Evolutionary conservation across 2,888 invertebrate species (phyloP), one percentile per base, ranked within the genome.

Genomic region (Aethes cnicana): DNA sequence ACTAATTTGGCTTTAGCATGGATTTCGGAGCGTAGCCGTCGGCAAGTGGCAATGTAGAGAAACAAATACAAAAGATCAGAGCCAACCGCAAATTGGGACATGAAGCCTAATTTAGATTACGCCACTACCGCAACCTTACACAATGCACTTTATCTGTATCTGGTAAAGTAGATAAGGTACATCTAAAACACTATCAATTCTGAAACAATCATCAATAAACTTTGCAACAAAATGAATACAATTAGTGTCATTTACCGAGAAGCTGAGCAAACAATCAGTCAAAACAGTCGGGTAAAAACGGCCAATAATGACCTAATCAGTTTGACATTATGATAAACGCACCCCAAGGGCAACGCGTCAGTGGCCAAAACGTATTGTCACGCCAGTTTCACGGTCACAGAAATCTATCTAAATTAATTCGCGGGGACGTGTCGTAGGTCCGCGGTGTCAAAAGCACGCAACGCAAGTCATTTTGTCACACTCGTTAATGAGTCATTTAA

Each of bases 101-200:
- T 23, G 21, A 35, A 36, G 37, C 25, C 30, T 52, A 47, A 50
- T 41, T 68, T 68, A 53, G 57, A 73, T 76, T 74, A 65, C 69
- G 59, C 57, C 64, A 72, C 56, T 55, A 57, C 64, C 61, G 54
- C 66, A 63, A 64, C 54, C 66, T 72, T 72, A 69, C 66, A 52
- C 44, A 44, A 52, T 59, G 68, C 66, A 72, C 70, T 77, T 77
- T 77, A 74, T 71, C 71, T 56, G 60, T 60, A 61, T n/a, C n/a
- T n/a, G n/a, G n/a, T n/a, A n/a, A n/a, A n/a, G n/a, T n/a, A n/a
- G n/a, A 20, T 37, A 37, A 12, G 14, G 42, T 14, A 23, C n/a
- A 14, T 39, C 20, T 21, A n/a, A 41, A 25, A 30, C 32, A 32
- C 23, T 3, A 17, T 18, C n/a, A 20, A 14, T 1, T 16, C 12